Evolutionary conservation across 2,888 invertebrate species (phyloP).

Genomic region (Miltochrista miniata): DNA sequence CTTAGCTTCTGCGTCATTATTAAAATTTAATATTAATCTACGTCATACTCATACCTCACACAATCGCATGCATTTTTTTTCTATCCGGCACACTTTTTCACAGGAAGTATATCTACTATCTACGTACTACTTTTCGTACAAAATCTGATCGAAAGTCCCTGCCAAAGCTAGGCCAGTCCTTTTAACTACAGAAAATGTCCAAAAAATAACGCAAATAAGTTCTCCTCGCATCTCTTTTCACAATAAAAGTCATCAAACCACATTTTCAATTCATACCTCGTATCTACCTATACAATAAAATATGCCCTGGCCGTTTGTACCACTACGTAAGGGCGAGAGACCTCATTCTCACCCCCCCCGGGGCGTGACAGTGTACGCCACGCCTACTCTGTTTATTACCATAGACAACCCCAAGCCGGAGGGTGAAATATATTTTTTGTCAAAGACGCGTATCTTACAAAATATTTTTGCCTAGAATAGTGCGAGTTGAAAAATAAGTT

Average conservation of each 20-base stretch:
- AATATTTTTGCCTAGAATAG: constrained; percentile 3
- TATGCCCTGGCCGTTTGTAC: not conserved
- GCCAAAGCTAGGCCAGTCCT: no score
- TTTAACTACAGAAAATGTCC: no score
- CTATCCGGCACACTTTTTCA: no score
- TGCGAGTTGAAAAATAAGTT: not conserved
- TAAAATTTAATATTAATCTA: no score
- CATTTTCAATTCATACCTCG: constrained; percentile 1
- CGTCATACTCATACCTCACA: no score
- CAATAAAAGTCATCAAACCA: not conserved
- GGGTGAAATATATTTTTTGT: constrained; percentile 31
- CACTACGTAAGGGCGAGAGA: not conserved
- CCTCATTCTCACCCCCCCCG: constrained; percentile 16
- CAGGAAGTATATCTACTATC: no score
- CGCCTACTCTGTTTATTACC: constrained; percentile 47
- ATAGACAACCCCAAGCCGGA: constrained; percentile 40
- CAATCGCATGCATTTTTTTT: no score
- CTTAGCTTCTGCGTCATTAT: no score
- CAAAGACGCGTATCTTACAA: constrained; percentile 10
- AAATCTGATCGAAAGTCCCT: no score
- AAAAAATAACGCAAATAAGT: not conserved
- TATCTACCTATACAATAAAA: not conserved
- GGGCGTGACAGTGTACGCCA: constrained; percentile 42
- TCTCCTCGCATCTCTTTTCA: not conserved
- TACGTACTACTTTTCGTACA: no score